Conservation (phyloP, 2,888 invertebrate species). For the Drosophila hawaiiensis region DNA sequence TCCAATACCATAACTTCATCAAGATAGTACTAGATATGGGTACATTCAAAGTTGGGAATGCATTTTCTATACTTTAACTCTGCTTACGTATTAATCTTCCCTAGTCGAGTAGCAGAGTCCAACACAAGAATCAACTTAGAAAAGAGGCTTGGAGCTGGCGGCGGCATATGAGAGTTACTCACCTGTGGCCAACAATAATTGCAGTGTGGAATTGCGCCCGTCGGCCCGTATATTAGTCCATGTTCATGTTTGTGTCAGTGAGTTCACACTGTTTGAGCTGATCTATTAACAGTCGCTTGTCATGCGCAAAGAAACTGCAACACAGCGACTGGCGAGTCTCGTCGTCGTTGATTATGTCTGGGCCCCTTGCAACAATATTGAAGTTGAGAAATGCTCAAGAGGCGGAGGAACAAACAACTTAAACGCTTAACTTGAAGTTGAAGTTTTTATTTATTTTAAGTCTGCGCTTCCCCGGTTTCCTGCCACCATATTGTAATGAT, state of each 20-base stretch:
- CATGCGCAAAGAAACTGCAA: conserved; percentile 16
- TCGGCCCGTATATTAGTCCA: conserved; percentile 4
- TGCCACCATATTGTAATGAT: conserved; percentile 46
- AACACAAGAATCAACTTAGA: conserved; percentile 33
- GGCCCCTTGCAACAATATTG: conserved; percentile 73
- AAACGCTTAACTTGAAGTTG: conserved; percentile 73
- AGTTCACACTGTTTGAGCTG: conserved; percentile 69
- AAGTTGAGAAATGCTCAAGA: conserved; percentile 71
- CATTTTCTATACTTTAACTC: no score
- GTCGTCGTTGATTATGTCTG: conserved; percentile 53
- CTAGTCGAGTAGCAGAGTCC: no score
- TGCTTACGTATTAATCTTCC: no score
- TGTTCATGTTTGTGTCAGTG: conserved; percentile 33
- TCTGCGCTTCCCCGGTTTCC: conserved; percentile 55
- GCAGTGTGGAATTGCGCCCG: conserved; percentile 7
- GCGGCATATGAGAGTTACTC: conserved; percentile 22
- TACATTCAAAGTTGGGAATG: not conserved
- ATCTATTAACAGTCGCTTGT: conserved; percentile 70
- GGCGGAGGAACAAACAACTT: conserved; percentile 77
- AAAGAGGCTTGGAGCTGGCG: conserved; percentile 21
- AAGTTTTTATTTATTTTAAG: conserved; percentile 78
- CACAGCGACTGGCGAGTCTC: not conserved
- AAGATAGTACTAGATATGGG: not conserved
- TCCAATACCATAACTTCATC: no score
- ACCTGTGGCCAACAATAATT: conserved; percentile 11